These are phyloP conservation scores for Discoglossus pictus DNA, from an alignment of 2,797 vertebrate species.

Conservation along the genomic window DNA sequence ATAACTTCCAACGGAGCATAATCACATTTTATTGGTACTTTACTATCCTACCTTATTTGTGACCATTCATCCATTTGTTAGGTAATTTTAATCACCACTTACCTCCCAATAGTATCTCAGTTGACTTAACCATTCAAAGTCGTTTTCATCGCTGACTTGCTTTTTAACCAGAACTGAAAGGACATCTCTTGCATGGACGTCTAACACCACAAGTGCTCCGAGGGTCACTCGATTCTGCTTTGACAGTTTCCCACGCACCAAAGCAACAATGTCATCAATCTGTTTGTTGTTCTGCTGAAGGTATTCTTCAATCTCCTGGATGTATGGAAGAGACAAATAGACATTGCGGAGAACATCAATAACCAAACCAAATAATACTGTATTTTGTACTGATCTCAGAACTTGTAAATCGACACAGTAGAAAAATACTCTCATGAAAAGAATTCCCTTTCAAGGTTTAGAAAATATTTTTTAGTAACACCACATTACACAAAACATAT, in stretches of 20 bases:
- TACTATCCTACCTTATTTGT: no score
- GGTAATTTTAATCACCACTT: no score
- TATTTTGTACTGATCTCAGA: no score
- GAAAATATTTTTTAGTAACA: no score
- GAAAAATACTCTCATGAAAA: no score
- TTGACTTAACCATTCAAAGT: conserved; percentile 91
- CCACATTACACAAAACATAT: no score
- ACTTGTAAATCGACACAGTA: no score
- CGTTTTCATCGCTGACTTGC: conserved; percentile 76
- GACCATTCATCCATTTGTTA: no score
- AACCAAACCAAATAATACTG: neutral
- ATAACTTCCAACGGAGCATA: no score
- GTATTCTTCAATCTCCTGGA: conserved; percentile 77
- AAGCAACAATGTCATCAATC: conserved; percentile 85
- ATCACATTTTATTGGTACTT: no score
- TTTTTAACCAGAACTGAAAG: conserved; percentile 79
- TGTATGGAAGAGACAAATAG: conserved; percentile 1
- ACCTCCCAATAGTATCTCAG: conserved; percentile 88
- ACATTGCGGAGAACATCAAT: no score
- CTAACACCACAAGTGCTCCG: conserved; percentile 84
- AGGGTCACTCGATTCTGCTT: conserved; percentile 85
- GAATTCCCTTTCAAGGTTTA: no score
- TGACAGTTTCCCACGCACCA: conserved; percentile 84
- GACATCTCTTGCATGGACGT: conserved; percentile 84
- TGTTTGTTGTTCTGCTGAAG: conserved; percentile 80